Conservation (phyloP, 2,797 vertebrate genomes). For the Phrynocephalus guinanensis region DNA sequence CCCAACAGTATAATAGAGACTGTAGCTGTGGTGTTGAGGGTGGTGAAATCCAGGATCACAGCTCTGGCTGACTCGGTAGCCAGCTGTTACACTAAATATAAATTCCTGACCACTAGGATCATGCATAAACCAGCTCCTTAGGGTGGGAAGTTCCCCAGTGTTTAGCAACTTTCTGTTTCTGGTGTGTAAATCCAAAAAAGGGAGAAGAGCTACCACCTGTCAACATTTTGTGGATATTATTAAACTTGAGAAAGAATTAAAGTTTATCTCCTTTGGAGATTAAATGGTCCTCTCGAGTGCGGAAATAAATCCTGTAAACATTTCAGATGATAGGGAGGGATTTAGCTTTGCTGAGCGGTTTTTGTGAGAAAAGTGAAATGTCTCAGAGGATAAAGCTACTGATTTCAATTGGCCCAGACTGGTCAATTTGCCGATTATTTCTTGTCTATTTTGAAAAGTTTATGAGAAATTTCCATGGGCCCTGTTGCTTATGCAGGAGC, state of each 20-base stretch:
- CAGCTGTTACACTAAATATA: neutral
- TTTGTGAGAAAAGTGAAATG: conserved; percentile 32
- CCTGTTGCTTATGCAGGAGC: neutral
- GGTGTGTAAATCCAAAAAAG: conserved; percentile 29
- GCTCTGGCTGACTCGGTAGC: too few relatives aligned
- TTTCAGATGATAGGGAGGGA: conserved; percentile 49
- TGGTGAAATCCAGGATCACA: too few relatives aligned
- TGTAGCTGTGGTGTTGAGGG: too few relatives aligned
- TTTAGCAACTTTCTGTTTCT: conserved; percentile 43
- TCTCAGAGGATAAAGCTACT: neutral
- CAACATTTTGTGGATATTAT: conserved; percentile 49
- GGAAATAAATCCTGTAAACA: conserved; percentile 61
- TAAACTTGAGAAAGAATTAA: conserved; percentile 64
- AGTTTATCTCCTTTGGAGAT: conserved; percentile 63
- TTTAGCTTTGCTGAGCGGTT: conserved; percentile 39
- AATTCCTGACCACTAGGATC: neutral
- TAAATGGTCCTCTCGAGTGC: conserved; percentile 51
- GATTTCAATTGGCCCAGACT: accelerated
- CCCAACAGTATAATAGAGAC: too few relatives aligned
- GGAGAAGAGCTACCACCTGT: neutral
- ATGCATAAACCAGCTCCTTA: neutral
- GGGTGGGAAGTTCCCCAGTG: conserved; percentile 18
- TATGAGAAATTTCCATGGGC: too few relatives aligned
- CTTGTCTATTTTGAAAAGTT: neutral
- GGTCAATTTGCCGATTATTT: neutral